phyloP scores from a whole-genome alignment of 2,797 vertebrate species.

The Otolemur crassicaudatus region DNA sequence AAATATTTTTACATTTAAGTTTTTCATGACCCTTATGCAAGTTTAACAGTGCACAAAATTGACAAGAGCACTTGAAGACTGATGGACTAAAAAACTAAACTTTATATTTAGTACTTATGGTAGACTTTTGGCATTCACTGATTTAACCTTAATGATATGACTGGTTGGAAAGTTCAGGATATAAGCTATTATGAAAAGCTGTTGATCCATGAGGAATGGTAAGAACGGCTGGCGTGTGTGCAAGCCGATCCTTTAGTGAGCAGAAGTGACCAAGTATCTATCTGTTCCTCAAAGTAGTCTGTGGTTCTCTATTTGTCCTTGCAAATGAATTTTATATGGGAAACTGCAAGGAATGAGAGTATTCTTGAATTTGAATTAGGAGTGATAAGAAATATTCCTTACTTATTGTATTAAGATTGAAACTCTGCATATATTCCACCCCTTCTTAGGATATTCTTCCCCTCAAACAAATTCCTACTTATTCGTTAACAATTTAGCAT shows the following conservation, averaged over 20 bases:
- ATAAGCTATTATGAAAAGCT: slow-evolving; percentile 1
- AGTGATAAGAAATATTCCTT: slow-evolving; percentile 23
- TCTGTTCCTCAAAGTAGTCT: background rate
- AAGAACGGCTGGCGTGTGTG: background rate
- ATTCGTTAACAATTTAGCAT: background rate
- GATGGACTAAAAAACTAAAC: slow-evolving; percentile 22
- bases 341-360: background rate
- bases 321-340: background rate
- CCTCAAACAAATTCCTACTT: slow-evolving; percentile 25
- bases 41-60: background rate
- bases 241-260: background rate
- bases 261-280: background rate
- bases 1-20: slow-evolving; percentile 16
- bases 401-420: slow-evolving; percentile 40
- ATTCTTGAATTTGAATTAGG: slow-evolving; percentile 37
- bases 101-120: slow-evolving; percentile 1
- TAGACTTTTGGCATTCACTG: slow-evolving; percentile 27
- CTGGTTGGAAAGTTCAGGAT: background rate
- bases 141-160: background rate
- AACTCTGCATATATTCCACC: background rate
- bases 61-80: slow-evolving; percentile 17
- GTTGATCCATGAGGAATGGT: background rate
- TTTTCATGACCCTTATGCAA: slow-evolving; percentile 6
- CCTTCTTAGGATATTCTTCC: background rate
- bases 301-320: background rate